Conservation (phyloP, 2,888 invertebrate species). For the Cosmia pyralina region DNA sequence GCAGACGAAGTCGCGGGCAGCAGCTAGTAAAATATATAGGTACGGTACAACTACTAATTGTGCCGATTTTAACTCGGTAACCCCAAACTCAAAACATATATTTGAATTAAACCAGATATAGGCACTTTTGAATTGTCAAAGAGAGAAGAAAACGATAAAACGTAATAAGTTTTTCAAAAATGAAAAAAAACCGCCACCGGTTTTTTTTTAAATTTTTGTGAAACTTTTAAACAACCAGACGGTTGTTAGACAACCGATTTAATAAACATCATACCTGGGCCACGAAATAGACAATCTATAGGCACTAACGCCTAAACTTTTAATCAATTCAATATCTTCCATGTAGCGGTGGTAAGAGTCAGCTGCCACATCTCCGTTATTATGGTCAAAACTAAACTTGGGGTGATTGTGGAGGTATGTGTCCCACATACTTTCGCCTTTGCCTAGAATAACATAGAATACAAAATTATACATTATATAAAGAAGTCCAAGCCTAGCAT, state of each 20-base stretch:
- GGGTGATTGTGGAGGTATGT: conserved; percentile 87
- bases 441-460: conserved; percentile 83
- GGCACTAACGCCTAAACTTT: conserved; percentile 69
- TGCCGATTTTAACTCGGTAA: not conserved
- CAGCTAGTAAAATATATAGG: too few species aligned
- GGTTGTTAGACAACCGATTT: not conserved
- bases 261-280: conserved; percentile 11
- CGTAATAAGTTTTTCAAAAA: not conserved
- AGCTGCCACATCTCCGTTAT: conserved; percentile 92
- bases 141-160: too few species aligned
- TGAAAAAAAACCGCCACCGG: not conserved
- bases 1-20: too few species aligned
- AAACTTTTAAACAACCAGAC: too few species aligned
- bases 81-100: not conserved
- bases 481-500: too few species aligned
- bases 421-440: conserved; percentile 92
- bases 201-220: too few species aligned
- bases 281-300: conserved; percentile 28
- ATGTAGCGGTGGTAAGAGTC: conserved; percentile 92
- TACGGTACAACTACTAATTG: not conserved
- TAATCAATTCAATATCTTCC: conserved; percentile 90
- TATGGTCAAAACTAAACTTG: conserved; percentile 86
- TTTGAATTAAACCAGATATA: too few species aligned
- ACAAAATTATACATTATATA: not conserved
- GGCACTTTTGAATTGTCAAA: too few species aligned